Conservation (phyloP, 2,113 vertebrate species). For the Cyprinus carpio region DNA sequence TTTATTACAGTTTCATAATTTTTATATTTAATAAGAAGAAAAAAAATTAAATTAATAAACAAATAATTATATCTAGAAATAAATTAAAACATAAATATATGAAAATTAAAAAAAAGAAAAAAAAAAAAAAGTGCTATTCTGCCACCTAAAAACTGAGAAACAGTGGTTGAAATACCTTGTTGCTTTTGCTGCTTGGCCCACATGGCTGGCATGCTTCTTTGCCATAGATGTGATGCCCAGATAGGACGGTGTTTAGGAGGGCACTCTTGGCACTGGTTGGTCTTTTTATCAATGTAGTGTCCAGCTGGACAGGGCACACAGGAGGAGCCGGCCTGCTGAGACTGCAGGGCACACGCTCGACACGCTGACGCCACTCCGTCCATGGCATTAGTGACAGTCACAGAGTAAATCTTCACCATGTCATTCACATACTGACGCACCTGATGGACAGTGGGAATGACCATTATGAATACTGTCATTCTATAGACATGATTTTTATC, state of each 20-base stretch:
- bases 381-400: constrained; percentile 84
- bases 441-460: constrained; percentile 66
- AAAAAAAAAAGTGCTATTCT: no score
- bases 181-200: constrained; percentile 87
- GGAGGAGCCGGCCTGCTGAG: constrained; percentile 79
- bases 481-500: background rate
- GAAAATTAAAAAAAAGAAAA: no score
- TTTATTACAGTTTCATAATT: no score
- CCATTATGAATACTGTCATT: background rate
- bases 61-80: background rate
- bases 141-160: background rate
- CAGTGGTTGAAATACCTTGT: constrained; percentile 73
- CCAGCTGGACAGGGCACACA: constrained; percentile 92
- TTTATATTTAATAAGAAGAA: no score
- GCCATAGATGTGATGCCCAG: constrained; percentile 83
- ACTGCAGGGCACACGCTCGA: constrained; percentile 85
- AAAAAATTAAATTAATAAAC: no score
- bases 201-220: constrained; percentile 85
- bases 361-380: constrained; percentile 89
- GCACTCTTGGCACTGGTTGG: constrained; percentile 88
- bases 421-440: constrained; percentile 84
- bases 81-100: background rate
- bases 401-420: constrained; percentile 89
- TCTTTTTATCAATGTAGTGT: constrained; percentile 87
- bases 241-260: constrained; percentile 85